Base-by-base conservation (phyloP, 2,797 vertebrate species). In the Enteromius argenteus region DNA sequence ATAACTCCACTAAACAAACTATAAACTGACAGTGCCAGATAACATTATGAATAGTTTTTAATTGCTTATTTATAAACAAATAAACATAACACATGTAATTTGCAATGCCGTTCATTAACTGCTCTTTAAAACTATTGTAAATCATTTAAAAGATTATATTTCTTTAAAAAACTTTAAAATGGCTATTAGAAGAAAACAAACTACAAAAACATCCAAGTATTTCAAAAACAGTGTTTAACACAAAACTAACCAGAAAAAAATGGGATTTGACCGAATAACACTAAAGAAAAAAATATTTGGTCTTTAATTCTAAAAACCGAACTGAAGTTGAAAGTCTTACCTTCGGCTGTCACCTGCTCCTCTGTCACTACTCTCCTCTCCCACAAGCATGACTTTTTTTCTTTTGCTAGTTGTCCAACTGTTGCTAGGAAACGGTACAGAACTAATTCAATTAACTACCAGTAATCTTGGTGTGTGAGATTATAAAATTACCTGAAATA, bases 381-480 rank as follows among this genome's bases (percentile, higher is more conserved):
- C 66, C 42, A 77, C 72, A 79, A 64, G 68, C 80, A 79, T 32
- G 27, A 60, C 23, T 71, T 77, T 39, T 37, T 35, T 68, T 76
- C 84, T 87, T 84, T 82, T 81, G 83, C 88, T 91, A 81, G 89
- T 69, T 67, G 81, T 87, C 58, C 77, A 81, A 56, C 86, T 90
- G 94, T 94, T 94, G 93, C 94, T 93, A 92, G 88, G 94, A 92
- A 78, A 94, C 93, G 2, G 17, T 90, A 88, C 88, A 69, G 69
- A 74, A 67, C 68, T 56, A 83, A 51, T 49, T 79, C 79, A 86
- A 81, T 81, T 88, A 88, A 90, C 81, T 83, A 78, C 4, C 76
- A 39, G 35, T 67, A 56, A 76, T 44, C 49, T 69, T 27, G 67
- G 39, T 58, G 17, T 19, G 8, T 39, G 15, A 17, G 62, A 35